These are phyloP conservation scores for Psophia crepitans DNA, from an alignment of 2,113 vertebrate species.

Conservation along the genomic window DNA sequence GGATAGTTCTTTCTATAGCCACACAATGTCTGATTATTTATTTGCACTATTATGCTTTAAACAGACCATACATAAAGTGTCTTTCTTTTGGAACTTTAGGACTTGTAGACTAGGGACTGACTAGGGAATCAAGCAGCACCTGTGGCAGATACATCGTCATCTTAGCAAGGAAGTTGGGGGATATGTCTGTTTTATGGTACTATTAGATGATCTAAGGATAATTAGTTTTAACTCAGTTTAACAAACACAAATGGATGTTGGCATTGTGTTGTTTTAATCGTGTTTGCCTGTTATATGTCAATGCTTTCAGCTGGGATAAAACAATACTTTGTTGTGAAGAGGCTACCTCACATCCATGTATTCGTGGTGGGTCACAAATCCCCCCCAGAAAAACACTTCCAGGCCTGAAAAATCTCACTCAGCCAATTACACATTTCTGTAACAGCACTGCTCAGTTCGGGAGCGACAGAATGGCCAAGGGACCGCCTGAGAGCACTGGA, in stretches of 20 bases:
- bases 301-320: background rate
- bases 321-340: background rate
- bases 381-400: background rate
- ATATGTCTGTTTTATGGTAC: accelerated
- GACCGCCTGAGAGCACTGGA: accelerated
- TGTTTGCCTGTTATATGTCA: background rate
- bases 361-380: background rate
- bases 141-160: background rate
- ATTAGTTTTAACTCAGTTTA: background rate
- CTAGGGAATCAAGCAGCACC: background rate
- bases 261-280: background rate
- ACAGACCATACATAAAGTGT: background rate
- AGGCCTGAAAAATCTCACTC: background rate
- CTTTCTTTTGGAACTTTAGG: background rate
- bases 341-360: background rate
- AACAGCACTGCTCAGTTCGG: background rate
- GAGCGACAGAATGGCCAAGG: background rate
- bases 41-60: background rate
- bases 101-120: background rate
- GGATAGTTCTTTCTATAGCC: background rate
- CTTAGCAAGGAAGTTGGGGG: background rate
- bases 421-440: background rate
- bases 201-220: background rate
- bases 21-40: background rate
- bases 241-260: background rate